Evolutionary conservation across 2,797 vertebrate genomes (phyloP).

Genomic region (Malacoctenus gilli): DNA sequence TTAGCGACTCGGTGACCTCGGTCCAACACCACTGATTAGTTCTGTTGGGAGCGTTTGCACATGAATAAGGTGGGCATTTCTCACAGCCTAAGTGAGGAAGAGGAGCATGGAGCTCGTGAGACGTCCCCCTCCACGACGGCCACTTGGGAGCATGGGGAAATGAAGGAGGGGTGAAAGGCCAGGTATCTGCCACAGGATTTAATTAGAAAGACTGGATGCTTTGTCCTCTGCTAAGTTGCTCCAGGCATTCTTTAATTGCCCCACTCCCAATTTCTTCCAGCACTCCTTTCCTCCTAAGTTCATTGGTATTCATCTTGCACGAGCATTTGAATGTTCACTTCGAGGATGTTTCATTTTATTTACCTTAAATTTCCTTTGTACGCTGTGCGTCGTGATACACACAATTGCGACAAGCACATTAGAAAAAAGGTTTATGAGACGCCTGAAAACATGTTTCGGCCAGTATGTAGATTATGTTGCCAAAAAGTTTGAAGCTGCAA

Average conservation of each 20-base stretch:
- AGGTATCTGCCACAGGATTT: conserved; percentile 84
- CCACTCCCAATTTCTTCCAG: conserved; percentile 72
- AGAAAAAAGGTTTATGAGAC: too few relatives aligned
- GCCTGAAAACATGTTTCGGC: too few relatives aligned
- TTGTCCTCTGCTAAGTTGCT: conserved; percentile 85
- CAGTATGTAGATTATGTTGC: too few relatives aligned
- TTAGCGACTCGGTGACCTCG: conserved; percentile 48
- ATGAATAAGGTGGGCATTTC: conserved; percentile 63
- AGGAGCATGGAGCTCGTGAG: conserved; percentile 63
- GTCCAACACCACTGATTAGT: conserved; percentile 62
- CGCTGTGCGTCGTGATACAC: conserved; percentile 32
- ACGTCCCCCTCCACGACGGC: conserved; percentile 67
- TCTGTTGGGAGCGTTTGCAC: conserved; percentile 65
- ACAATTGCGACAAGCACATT: too few relatives aligned
- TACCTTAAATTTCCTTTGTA: conserved; percentile 42
- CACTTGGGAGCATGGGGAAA: conserved; percentile 72
- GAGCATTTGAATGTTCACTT: conserved; percentile 70
- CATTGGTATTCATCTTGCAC: conserved; percentile 79
- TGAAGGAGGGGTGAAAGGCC: conserved; percentile 82
- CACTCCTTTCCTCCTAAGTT: conserved; percentile 65
- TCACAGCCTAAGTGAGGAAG: conserved; percentile 53
- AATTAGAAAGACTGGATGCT: conserved; percentile 84
- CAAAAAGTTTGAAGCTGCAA: too few relatives aligned
- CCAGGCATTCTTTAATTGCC: conserved; percentile 86
- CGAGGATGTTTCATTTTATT: conserved; percentile 61